Conservation (phyloP, 2,113 vertebrate genomes). For the Xyrauchen texanus region DNA sequence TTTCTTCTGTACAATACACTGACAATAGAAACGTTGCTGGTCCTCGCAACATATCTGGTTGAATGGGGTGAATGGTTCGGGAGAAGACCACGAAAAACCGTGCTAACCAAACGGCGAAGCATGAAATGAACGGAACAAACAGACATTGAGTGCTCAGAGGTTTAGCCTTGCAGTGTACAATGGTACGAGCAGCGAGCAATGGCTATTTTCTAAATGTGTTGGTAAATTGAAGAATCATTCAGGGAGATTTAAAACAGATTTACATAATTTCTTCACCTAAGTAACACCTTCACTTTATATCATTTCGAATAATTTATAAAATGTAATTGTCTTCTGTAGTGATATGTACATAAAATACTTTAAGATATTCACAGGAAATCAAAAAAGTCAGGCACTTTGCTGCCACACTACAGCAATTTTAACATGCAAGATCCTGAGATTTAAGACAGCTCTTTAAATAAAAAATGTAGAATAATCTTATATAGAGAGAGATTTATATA, state of each 20-base stretch:
- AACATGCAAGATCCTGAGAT: conserved; percentile 79
- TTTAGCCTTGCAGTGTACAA: conserved; percentile 28
- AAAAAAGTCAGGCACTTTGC: conserved; percentile 73
- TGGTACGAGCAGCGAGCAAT: conserved; percentile 33
- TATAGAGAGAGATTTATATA: conserved; percentile 82
- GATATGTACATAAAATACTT: conserved; percentile 81
- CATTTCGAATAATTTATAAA: conserved; percentile 79
- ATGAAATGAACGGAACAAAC: conserved; percentile 29
- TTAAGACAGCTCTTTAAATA: conserved; percentile 78
- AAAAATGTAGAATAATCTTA: conserved; percentile 80
- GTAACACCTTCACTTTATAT: conserved; percentile 66
- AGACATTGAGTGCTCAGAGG: conserved; percentile 27
- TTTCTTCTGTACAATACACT: conserved; percentile 52
- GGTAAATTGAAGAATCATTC: neutral
- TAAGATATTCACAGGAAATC: conserved; percentile 82
- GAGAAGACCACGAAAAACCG: neutral
- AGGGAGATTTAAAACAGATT: conserved; percentile 40
- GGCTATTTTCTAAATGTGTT: conserved; percentile 7
- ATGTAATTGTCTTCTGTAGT: conserved; percentile 68
- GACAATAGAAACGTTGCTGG: conserved; percentile 60
- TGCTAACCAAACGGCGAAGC: neutral
- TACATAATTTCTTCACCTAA: conserved; percentile 50
- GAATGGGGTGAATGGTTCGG: conserved; percentile 9
- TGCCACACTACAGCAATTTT: conserved; percentile 68
- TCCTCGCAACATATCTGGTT: conserved; percentile 30